Conservation (phyloP, 2,888 invertebrate species). For the Stramonita haemastoma region DNA sequence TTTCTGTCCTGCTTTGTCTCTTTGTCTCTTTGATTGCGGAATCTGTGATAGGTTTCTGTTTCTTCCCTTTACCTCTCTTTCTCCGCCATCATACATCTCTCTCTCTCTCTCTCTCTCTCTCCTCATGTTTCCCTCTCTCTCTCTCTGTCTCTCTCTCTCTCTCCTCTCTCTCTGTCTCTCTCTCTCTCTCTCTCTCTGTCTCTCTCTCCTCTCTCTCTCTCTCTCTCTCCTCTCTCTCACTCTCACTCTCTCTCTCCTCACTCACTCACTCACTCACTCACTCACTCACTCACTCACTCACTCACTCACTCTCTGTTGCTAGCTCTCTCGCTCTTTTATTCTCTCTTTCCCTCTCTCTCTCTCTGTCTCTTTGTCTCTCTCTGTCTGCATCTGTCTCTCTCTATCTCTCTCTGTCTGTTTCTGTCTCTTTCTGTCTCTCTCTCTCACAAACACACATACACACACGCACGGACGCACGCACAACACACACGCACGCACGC, state of each 20-base stretch:
- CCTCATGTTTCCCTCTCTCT: neutral
- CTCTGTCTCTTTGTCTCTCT: constrained; percentile 1
- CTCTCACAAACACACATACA: neutral
- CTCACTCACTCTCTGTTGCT: too few species aligned
- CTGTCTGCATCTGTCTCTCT: neutral
- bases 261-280: too few species aligned
- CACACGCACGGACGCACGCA: neutral
- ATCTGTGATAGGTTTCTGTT: neutral
- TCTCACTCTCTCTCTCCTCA: too few species aligned
- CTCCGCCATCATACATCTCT: neutral
- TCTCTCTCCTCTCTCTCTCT: too few species aligned
- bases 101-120: neutral
- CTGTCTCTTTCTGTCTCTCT: neutral
- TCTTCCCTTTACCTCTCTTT: constrained; percentile 8
- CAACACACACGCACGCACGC: too few species aligned
- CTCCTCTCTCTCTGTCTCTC: too few species aligned
- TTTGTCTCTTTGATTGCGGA: neutral
- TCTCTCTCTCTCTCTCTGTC: too few species aligned
- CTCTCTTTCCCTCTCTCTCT: too few species aligned
- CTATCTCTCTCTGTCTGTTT: neutral
- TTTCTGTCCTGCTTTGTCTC: neutral
- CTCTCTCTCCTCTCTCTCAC: too few species aligned
- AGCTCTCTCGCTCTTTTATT: neutral
- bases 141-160: too few species aligned
- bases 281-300: too few species aligned